Conservation (phyloP, 2,797 vertebrate species). For the Coregonus sp. region DNA sequence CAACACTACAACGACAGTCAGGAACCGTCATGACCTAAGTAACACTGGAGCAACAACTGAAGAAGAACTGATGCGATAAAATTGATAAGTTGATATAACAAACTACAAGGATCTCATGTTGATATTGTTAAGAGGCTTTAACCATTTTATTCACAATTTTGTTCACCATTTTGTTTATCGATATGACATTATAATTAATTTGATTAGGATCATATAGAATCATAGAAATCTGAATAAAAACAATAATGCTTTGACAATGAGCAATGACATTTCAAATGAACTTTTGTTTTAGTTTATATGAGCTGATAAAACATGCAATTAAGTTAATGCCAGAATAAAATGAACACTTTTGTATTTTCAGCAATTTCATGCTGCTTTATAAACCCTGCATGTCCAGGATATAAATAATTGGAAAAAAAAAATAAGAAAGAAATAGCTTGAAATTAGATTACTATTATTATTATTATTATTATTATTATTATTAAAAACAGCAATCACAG, state of each 20-base stretch:
- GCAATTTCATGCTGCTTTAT: neutral
- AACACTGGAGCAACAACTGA: too few species aligned
- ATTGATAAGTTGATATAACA: neutral
- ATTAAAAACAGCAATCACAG: neutral
- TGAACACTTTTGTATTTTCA: neutral
- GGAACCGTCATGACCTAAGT: too few species aligned
- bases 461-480: neutral
- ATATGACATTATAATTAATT: neutral
- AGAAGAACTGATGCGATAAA: too few species aligned
- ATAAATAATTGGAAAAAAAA: neutral
- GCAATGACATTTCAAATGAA: neutral
- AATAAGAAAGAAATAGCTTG: neutral
- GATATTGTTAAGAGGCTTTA: neutral
- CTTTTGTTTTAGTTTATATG: neutral
- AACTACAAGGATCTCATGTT: neutral
- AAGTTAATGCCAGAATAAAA: neutral
- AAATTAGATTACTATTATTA: neutral
- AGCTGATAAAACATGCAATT: constrained; percentile 1
- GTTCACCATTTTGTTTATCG: neutral
- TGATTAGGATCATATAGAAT: neutral
- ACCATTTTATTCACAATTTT: neutral
- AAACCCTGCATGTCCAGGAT: neutral
- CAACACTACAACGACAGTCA: too few species aligned
- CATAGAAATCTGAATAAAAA: neutral
- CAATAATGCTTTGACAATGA: neutral